Evolutionary conservation across 2,888 invertebrate species (phyloP).

Genomic region (Drosophila neonasuta): DNA sequence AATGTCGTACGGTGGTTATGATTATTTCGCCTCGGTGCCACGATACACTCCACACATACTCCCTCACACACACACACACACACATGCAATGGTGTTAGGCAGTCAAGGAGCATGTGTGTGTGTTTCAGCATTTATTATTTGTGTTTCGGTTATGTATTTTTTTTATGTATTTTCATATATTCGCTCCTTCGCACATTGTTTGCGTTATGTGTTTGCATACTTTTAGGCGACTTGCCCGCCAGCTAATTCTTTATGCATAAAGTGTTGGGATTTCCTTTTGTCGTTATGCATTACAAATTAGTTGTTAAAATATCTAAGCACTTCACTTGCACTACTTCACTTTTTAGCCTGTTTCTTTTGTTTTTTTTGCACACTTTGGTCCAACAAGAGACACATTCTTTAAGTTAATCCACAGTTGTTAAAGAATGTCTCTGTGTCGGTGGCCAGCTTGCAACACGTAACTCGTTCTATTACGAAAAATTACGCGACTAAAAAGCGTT

Average conservation of each 20-base stretch:
- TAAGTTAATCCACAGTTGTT: conserved; percentile 69
- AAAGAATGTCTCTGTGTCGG: conserved; percentile 62
- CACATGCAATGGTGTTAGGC: conserved; percentile 8
- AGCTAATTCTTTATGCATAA: conserved; percentile 66
- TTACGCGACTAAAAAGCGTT: conserved; percentile 35
- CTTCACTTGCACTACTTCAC: conserved; percentile 23
- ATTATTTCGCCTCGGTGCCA: conserved; percentile 64
- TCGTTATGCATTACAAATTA: conserved; percentile 57
- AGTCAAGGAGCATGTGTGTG: conserved; percentile 21
- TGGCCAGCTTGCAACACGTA: conserved; percentile 20
- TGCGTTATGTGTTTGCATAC: conserved; percentile 38
- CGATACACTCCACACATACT: conserved; percentile 10
- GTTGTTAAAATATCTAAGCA: conserved; percentile 31
- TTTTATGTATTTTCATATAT: conserved; percentile 27
- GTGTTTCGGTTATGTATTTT: conserved; percentile 27
- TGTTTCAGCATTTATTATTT: conserved; percentile 52
- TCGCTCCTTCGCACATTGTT: conserved; percentile 36
- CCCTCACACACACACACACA: conserved; percentile 2
- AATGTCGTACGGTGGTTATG: conserved; percentile 69
- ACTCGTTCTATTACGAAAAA: conserved; percentile 15
- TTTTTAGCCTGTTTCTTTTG: conserved; percentile 21
- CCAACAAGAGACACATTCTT: conserved; percentile 56
- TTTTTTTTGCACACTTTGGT: conserved; percentile 7
- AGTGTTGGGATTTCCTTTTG: conserved; percentile 36
- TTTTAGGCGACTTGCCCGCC: conserved; percentile 35